Conservation (phyloP, 2,797 vertebrate genomes). For the Acestrorhynchus altus region DNA sequence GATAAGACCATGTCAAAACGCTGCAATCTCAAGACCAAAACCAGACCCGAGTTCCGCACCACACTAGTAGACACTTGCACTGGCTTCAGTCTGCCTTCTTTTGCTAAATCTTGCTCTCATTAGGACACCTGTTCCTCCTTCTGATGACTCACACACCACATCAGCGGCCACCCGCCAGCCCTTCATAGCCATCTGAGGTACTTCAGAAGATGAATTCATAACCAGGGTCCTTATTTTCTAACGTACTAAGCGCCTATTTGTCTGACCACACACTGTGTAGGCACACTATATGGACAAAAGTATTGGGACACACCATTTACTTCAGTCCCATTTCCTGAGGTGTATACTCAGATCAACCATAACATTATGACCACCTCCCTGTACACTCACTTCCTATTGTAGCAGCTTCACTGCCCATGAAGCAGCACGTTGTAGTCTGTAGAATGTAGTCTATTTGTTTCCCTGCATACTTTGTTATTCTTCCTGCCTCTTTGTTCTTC, state of each 20-base stretch:
- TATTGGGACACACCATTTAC: too few species aligned
- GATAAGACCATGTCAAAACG: background rate
- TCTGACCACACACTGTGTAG: background rate
- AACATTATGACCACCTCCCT: too few species aligned
- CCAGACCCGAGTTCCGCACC: background rate
- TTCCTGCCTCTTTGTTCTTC: too few species aligned
- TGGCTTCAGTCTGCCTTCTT: too few species aligned
- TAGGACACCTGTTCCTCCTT: constrained; percentile 1
- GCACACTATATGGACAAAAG: too few species aligned
- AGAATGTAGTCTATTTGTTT: too few species aligned
- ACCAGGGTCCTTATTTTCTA: background rate
- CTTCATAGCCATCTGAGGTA: constrained; percentile 12
- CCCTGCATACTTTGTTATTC: too few species aligned
- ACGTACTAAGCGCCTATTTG: background rate
- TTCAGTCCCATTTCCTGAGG: too few species aligned
- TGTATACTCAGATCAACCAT: too few species aligned
- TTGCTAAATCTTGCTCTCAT: background rate
- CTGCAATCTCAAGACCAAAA: background rate
- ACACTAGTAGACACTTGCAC: background rate
- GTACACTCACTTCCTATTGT: too few species aligned
- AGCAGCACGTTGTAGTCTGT: background rate
- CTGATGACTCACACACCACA: background rate
- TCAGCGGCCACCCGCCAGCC: background rate
- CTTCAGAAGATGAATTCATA: constrained; percentile 19
- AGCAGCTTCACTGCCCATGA: too few species aligned